phyloP scores from a whole-genome alignment of 1,140 invertebrate species.

The Saccostrea cuccullata region DNA sequence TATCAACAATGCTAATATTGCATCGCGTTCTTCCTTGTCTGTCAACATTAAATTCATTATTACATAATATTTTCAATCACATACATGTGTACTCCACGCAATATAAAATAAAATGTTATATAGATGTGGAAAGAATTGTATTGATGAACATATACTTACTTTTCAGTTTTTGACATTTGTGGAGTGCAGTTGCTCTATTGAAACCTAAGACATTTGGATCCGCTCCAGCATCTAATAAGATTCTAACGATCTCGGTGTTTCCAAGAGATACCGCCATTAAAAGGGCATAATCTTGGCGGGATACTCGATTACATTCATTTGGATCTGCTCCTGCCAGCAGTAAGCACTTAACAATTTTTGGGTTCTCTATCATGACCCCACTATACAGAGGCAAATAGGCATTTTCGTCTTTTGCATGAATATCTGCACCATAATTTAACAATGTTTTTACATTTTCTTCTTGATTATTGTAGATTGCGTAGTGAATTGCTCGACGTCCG shows the following conservation, averaged over 20 bases:
- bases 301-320: constrained; percentile 71
- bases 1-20: constrained; percentile 30
- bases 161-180: constrained; percentile 42
- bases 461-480: constrained; percentile 63
- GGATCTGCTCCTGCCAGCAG: constrained; percentile 93
- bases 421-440: constrained; percentile 80
- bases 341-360: constrained; percentile 90
- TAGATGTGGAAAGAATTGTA: neutral
- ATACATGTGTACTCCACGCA: neutral
- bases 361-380: constrained; percentile 94
- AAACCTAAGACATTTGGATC: neutral
- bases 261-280: constrained; percentile 36
- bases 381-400: constrained; percentile 90
- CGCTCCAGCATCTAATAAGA: constrained; percentile 36
- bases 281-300: constrained; percentile 80
- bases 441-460: constrained; percentile 79
- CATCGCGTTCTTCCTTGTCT: constrained; percentile 50
- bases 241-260: constrained; percentile 10
- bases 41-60: neutral
- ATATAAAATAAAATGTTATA: neutral
- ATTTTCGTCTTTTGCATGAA: constrained; percentile 77
- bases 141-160: neutral
- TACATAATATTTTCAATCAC: neutral
- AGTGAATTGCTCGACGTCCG: constrained; percentile 76
- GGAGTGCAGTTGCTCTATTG: constrained; percentile 23